Percentiles rank a stretch among this genome's conserved stretches.
Conservation (phyloP, 1,140 invertebrate genomes). For the Dendroctonus ponderosae region DNA sequence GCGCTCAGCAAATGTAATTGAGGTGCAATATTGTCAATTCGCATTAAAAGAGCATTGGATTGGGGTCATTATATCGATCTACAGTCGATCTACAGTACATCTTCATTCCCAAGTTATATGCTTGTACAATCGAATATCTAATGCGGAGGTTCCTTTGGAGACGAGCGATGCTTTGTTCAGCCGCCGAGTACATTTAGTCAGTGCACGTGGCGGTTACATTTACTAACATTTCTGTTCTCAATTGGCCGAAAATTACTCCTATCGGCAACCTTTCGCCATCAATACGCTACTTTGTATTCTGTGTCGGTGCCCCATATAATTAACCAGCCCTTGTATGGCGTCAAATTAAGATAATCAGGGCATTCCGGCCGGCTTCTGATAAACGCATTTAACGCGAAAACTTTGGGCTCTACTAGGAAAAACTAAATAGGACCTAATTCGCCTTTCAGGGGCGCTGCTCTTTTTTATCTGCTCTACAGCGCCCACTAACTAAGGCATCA, state of each 20-base stretch:
- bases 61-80: neutral
- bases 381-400: slow-evolving; percentile 15
- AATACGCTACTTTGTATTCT: slow-evolving; percentile 20
- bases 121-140: too few species aligned
- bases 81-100: neutral
- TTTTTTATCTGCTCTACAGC: too few species aligned
- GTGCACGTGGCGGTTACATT: neutral
- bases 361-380: slow-evolving; percentile 11
- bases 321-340: slow-evolving; percentile 7
- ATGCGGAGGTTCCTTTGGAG: too few species aligned
- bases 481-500: too few species aligned
- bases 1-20: neutral
- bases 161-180: neutral
- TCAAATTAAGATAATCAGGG: slow-evolving; percentile 28
- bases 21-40: neutral
- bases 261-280: neutral
- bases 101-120: neutral
- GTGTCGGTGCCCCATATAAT: slow-evolving; percentile 8
- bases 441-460: too few species aligned
- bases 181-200: neutral
- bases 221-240: neutral
- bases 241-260: neutral
- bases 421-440: slow-evolving; percentile 26
- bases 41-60: neutral
- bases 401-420: slow-evolving; percentile 9